These are phyloP conservation scores for Cisticola juncidis DNA, from an alignment of 2,113 vertebrate genomes.

Conservation along the genomic window DNA sequence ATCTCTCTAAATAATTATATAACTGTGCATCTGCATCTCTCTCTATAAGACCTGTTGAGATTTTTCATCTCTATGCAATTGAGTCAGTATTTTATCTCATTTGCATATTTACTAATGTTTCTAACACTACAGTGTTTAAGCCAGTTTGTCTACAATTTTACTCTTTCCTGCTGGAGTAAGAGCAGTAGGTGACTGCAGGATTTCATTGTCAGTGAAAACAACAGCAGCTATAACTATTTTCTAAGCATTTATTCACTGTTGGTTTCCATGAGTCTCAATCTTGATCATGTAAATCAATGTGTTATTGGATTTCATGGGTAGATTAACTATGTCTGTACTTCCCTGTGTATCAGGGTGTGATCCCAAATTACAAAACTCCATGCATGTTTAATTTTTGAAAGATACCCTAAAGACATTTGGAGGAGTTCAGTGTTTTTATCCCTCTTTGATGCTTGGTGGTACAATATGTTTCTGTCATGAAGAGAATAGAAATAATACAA, in stretches of 20 bases:
- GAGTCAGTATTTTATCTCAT: neutral
- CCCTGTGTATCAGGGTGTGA: neutral
- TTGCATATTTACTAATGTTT: neutral
- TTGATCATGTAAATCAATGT: neutral
- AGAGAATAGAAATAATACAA: neutral
- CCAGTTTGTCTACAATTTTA: neutral
- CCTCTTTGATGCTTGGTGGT: neutral
- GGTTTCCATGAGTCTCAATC: neutral
- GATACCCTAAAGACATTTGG: neutral
- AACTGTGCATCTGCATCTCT: neutral
- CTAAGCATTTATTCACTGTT: neutral
- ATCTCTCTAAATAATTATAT: neutral
- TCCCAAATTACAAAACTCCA: neutral
- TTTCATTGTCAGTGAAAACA: neutral
- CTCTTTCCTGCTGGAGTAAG: neutral
- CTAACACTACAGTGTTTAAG: neutral
- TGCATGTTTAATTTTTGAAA: neutral
- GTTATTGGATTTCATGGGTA: neutral
- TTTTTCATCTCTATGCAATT: neutral
- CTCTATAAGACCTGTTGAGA: neutral
- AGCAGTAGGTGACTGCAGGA: neutral
- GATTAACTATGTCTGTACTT: neutral
- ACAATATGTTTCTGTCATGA: neutral
- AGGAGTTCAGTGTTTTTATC: neutral
- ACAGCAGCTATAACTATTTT: neutral